Base-by-base conservation (phyloP, 2,888 invertebrate species). In the Cheilosia vernalis region DNA sequence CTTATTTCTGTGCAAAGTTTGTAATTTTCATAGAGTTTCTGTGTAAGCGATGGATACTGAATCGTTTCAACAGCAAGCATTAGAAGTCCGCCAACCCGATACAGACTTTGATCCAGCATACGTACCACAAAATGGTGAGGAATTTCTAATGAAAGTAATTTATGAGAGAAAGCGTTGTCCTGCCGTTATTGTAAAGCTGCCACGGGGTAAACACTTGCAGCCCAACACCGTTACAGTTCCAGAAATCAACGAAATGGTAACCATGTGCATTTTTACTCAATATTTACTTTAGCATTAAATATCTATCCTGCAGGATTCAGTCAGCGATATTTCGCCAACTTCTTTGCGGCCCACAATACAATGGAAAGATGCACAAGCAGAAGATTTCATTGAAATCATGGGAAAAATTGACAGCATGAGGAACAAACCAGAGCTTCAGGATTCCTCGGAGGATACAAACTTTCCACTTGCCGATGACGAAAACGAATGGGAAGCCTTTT, bases 111-210 rank as follows among this genome's bases (percentile, higher is more conserved):
- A 92, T 89, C 91, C 92, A 0, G 55, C 85, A 0, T 88, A 84
- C 4, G 87, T 87, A 21, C 92, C 92, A 27, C 87, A 90, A 76
- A 89, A 84, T 17, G 92, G 92, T 9, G 91, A 92, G 58, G 91
- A 92, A 81, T 92, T 89, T 79, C 77, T 92, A 13, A 91, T 89
- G 88, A 90, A 90, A 77, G 91, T 92, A 87, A 58, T 91, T 5
- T 90, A 92, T 77, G 92, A 92, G 63, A 88, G 92, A 37, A 90
- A 90, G 58, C 88, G 88, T 2, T 92, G 92, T 27, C 92, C 92
- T 3, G 89, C 90, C 0, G 89, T 92, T 37, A 90, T 92, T 10
- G 90, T 89, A 7, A 90, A 89, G n/a, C 88, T 88, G 10, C 88
- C 88, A 24, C 77, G 66, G 27, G 63, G 73, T 47, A 74, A 64